Conservation (phyloP, 2,113 vertebrate genomes). For the Noctilio leporinus region DNA sequence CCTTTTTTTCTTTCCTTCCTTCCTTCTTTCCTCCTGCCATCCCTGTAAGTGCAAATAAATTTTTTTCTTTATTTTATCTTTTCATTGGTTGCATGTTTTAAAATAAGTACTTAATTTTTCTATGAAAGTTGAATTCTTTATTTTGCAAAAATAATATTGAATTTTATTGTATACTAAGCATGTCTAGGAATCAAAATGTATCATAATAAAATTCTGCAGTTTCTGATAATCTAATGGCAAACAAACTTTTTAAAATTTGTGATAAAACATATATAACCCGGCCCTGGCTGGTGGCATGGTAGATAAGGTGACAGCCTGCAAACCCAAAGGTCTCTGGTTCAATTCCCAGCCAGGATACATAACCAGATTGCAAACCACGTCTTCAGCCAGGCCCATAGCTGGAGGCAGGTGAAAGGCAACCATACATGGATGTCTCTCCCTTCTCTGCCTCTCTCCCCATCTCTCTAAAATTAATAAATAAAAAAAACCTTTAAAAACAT, state of each 20-base stretch:
- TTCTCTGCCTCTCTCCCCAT: too few relatives aligned
- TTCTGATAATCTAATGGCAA: neutral
- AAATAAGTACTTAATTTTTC: neutral
- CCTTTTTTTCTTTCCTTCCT: neutral
- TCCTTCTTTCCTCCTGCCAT: neutral
- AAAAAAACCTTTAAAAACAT: too few relatives aligned
- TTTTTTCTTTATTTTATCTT: neutral
- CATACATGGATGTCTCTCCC: too few relatives aligned
- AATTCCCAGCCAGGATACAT: too few relatives aligned
- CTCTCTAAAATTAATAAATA: too few relatives aligned
- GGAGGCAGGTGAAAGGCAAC: too few relatives aligned
- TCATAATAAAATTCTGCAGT: neutral
- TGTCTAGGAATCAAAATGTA: neutral
- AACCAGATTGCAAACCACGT: too few relatives aligned
- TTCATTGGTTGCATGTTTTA: neutral
- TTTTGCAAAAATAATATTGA: neutral
- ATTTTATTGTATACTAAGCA: neutral
- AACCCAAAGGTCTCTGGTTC: too few relatives aligned
- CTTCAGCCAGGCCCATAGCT: too few relatives aligned
- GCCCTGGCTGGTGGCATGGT: too few relatives aligned
- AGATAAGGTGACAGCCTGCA: too few relatives aligned
- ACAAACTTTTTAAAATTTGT: neutral
- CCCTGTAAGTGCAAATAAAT: neutral
- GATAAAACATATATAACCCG: neutral
- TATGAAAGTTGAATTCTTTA: neutral